phyloP scores from a whole-genome alignment of 2,888 invertebrate genomes.

The Apeira syringaria region DNA sequence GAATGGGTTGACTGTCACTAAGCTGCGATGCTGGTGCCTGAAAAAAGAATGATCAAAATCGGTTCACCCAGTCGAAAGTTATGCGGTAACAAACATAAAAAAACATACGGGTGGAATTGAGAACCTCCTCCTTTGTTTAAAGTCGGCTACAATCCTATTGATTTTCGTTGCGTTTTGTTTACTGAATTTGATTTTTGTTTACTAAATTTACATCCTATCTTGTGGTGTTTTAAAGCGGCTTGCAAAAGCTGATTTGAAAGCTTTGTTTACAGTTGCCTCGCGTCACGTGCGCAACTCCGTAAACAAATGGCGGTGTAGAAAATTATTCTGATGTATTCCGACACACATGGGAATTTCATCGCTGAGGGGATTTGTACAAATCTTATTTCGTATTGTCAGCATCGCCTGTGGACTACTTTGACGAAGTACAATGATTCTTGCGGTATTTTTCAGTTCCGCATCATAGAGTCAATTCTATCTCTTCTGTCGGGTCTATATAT shows the following conservation, averaged over 20 bases:
- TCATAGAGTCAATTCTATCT: too few relatives aligned
- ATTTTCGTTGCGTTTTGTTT: constrained; percentile 14
- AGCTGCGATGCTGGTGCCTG: background rate
- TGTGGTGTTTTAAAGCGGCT: constrained; percentile 29
- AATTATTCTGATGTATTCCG: constrained; percentile 28
- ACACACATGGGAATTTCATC: constrained; percentile 22
- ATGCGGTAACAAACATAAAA: too few relatives aligned
- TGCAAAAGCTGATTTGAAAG: constrained; percentile 30
- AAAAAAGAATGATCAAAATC: too few relatives aligned
- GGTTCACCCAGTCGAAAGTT: too few relatives aligned
- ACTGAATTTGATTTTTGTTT: constrained; percentile 10
- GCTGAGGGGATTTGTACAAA: constrained; percentile 15
- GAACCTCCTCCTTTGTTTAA: too few relatives aligned
- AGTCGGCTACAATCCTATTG: background rate
- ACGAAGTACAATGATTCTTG: too few relatives aligned
- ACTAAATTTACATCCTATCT: constrained; percentile 17
- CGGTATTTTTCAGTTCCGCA: too few relatives aligned
- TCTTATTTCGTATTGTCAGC: constrained; percentile 11
- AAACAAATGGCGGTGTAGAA: constrained; percentile 36
- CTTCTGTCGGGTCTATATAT: too few relatives aligned
- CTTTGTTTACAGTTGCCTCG: constrained; percentile 34
- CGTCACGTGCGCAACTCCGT: constrained; percentile 41
- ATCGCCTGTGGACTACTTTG: too few relatives aligned
- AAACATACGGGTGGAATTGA: too few relatives aligned
- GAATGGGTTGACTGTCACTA: too few relatives aligned